Conservation (phyloP, 2,113 vertebrate genomes). For the Dolichallabes microphthalmus region DNA sequence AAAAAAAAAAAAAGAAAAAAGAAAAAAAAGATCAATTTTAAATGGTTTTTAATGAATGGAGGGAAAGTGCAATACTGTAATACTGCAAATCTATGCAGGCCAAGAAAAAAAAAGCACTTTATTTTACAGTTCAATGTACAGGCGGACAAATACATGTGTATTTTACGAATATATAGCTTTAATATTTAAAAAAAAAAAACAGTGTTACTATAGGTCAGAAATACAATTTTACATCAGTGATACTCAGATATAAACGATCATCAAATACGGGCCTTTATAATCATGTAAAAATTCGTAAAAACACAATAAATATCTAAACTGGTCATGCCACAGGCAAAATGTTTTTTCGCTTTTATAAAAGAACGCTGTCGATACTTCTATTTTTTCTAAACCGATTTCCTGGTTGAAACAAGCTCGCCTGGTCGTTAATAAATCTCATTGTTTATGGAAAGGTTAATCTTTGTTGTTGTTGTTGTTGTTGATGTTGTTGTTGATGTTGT, state of each 20-base stretch:
- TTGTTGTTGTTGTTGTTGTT: neutral
- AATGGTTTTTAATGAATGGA: slow-evolving; percentile 40
- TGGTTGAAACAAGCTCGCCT: slow-evolving; percentile 74
- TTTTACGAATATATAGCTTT: slow-evolving; percentile 60
- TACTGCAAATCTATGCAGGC: slow-evolving; percentile 80
- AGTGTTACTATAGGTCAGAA: slow-evolving; percentile 65
- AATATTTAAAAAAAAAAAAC: slow-evolving; percentile 61
- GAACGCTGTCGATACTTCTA: slow-evolving; percentile 71
- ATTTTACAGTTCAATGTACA: slow-evolving; percentile 77
- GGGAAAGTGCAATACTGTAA: slow-evolving; percentile 75
- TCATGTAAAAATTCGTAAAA: slow-evolving; percentile 53
- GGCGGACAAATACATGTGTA: slow-evolving; percentile 72
- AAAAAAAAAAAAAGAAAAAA: neutral
- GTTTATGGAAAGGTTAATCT: slow-evolving; percentile 74
- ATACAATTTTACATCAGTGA: slow-evolving; percentile 62
- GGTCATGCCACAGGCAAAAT: slow-evolving; percentile 66
- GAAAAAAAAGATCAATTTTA: slow-evolving; percentile 43
- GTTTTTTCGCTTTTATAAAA: slow-evolving; percentile 72
- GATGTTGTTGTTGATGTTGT: slow-evolving; percentile 52
- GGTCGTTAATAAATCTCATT: slow-evolving; percentile 56
- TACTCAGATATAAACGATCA: slow-evolving; percentile 57
- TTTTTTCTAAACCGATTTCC: slow-evolving; percentile 79
- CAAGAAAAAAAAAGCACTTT: slow-evolving; percentile 77
- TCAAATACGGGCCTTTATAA: slow-evolving; percentile 69
- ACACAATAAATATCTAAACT: slow-evolving; percentile 58